Conservation (phyloP, 1,140 invertebrate species). For the Papilio dardanus region DNA sequence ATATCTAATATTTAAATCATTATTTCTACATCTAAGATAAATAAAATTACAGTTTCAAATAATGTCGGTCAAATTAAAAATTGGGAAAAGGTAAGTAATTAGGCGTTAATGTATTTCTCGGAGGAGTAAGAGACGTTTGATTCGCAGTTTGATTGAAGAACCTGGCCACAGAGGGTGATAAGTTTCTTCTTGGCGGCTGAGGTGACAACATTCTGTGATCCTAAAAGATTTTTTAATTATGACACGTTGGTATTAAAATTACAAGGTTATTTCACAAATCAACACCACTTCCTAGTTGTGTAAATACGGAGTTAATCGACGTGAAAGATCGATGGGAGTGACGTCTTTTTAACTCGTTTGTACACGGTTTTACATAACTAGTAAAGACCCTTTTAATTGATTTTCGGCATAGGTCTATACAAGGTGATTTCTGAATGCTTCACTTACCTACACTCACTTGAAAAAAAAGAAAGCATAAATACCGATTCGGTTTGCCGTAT, state of each 20-base stretch:
- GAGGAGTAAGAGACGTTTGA: conserved; percentile 58
- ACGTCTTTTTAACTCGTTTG: too few species aligned
- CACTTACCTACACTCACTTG: not conserved
- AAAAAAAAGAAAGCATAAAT: conserved; percentile 34
- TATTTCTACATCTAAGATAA: not conserved
- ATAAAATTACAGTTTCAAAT: not conserved
- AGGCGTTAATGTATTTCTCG: conserved; percentile 47
- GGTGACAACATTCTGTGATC: conserved; percentile 44
- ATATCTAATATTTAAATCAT: not conserved
- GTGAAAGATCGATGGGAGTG: too few species aligned
- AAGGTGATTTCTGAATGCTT: not conserved
- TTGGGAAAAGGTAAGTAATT: conserved; percentile 40
- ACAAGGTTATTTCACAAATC: not conserved
- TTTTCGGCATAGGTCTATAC: too few species aligned
- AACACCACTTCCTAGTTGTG: too few species aligned
- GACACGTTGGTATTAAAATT: not conserved
- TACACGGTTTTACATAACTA: too few species aligned
- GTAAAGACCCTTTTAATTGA: too few species aligned
- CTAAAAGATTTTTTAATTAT: conserved; percentile 45
- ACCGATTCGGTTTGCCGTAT: conserved; percentile 50
- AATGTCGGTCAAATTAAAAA: not conserved
- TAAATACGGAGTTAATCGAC: too few species aligned
- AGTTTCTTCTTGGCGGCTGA: conserved; percentile 52
- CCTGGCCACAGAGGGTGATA: conserved; percentile 72
- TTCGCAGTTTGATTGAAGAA: conserved; percentile 70